phyloP scores from a whole-genome alignment of 64 coral and sea anemone genomes.

The Acropora yongei region DNA sequence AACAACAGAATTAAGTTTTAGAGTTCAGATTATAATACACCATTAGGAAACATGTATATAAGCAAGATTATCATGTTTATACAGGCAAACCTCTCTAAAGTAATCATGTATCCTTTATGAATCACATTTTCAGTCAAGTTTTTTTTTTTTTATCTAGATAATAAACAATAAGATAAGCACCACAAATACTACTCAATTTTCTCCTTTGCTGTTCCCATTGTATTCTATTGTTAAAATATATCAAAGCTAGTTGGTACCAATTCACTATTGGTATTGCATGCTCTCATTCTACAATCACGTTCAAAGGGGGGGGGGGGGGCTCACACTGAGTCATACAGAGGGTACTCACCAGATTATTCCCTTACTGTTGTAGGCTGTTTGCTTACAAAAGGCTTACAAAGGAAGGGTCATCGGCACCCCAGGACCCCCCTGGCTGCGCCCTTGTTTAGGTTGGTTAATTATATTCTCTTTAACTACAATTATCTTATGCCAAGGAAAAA shows the following conservation, averaged over 20 bases:
- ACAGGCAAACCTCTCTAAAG: background rate
- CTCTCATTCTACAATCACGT: too few species aligned
- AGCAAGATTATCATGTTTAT: background rate
- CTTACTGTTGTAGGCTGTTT: too few species aligned
- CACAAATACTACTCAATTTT: background rate
- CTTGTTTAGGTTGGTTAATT: background rate
- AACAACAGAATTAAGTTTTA: constrained; percentile 16
- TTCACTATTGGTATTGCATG: too few species aligned
- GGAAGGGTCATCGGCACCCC: too few species aligned
- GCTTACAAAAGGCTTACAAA: too few species aligned
- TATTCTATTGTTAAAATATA: background rate
- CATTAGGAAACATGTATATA: constrained; percentile 6
- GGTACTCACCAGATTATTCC: too few species aligned
- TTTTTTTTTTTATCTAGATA: background rate
- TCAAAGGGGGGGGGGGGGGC: constrained; percentile 1
- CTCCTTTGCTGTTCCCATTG: background rate
- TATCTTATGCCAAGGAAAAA: background rate
- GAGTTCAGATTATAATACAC: constrained; percentile 4
- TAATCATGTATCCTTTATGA: background rate
- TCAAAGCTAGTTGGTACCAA: too few species aligned
- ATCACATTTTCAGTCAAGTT: too few species aligned
- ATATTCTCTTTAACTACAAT: constrained; percentile 15
- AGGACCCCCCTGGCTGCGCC: too few species aligned
- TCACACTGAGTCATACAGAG: too few species aligned
- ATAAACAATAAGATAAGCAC: background rate